These are phyloP conservation scores for Ranitomeya imitator DNA, from an alignment of 2,113 vertebrate genomes.

Conservation along the genomic window DNA sequence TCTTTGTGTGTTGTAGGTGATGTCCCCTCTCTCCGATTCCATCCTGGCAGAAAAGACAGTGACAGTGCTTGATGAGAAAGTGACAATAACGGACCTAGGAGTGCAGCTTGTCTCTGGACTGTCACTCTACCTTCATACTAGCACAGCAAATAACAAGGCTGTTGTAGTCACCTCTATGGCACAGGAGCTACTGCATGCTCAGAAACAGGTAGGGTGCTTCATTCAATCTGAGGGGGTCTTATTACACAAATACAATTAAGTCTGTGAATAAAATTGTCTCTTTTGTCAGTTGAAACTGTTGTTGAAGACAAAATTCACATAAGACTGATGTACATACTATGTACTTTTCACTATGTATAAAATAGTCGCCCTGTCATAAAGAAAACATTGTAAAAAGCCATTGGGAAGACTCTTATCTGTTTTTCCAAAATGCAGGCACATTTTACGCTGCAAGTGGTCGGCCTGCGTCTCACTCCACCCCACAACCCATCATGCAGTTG, in stretches of 20 bases:
- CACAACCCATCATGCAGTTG: too few species aligned
- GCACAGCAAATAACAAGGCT: constrained; percentile 76
- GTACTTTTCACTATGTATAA: not conserved
- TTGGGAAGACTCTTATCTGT: not conserved
- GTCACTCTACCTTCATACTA: constrained; percentile 84
- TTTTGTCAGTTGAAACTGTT: not conserved
- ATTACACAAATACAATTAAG: not conserved
- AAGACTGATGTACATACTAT: not conserved
- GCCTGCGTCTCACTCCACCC: too few species aligned
- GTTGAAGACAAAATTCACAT: too few species aligned
- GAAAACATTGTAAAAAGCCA: not conserved
- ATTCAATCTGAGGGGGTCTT: not conserved
- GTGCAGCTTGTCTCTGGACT: constrained; percentile 91
- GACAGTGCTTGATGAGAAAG: constrained; percentile 91
- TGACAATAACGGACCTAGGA: constrained; percentile 89
- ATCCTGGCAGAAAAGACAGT: constrained; percentile 96
- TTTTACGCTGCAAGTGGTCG: too few species aligned
- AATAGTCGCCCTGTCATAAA: not conserved
- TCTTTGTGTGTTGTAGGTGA: constrained; percentile 74
- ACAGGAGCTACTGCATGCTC: constrained; percentile 85
- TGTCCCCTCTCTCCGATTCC: constrained; percentile 92
- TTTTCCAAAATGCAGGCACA: too few species aligned
- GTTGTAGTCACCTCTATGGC: constrained; percentile 83
- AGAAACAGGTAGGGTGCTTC: constrained; percentile 82
- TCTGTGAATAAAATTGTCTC: not conserved